Evolutionary conservation across 2,888 invertebrate species (phyloP), one percentile per base, ranked within the genome.

Genomic region (Nomada goodeniana): DNA sequence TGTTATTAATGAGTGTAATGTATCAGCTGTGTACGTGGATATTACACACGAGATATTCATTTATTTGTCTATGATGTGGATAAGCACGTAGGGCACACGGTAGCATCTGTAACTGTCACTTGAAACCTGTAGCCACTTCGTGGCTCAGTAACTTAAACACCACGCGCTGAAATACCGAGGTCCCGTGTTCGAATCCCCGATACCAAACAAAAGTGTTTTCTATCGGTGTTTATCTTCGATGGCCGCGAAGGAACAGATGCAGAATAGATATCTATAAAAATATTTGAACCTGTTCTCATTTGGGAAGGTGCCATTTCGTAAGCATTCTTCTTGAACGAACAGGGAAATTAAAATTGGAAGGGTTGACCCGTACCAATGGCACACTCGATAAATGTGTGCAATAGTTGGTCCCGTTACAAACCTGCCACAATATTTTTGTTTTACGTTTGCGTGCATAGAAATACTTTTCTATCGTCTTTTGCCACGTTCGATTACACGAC

Each of bases 261-360:
- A 7, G 36, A 36, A 36, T 36, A 11, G 0, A 23, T 11, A 47
- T 53, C 13, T 0, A 0, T 2, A 10, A 2, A 23, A 23, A 26
- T n/a, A 13, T 29, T n/a, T 2, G 2, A 13, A 1, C 42, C 91
- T 90, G 90, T 77, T 78, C 4, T 5, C 77, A 76, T 93, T 93
- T 92, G 92, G 88, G 91, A 86, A 79, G 85, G 64, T 89, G 88
- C 72, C 81, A 86, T 83, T 74, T 55, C 47, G 11, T 71, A 88
- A 82, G 80, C 90, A 87, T 90, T n/a, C 82, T 73, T 86, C 91
- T 92, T 90, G 92, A 92, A 85, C 68, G 55, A 84, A 88, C 91
- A 93, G 93, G 92, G 13, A 93, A 10, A 93, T 74, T 53, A 88
- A 90, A 83, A 13, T 0, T 36, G 36, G 78, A 88, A 88, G 91